Evolutionary conservation across 2,113 vertebrate species (phyloP).

Genomic region (Rynchops niger): DNA sequence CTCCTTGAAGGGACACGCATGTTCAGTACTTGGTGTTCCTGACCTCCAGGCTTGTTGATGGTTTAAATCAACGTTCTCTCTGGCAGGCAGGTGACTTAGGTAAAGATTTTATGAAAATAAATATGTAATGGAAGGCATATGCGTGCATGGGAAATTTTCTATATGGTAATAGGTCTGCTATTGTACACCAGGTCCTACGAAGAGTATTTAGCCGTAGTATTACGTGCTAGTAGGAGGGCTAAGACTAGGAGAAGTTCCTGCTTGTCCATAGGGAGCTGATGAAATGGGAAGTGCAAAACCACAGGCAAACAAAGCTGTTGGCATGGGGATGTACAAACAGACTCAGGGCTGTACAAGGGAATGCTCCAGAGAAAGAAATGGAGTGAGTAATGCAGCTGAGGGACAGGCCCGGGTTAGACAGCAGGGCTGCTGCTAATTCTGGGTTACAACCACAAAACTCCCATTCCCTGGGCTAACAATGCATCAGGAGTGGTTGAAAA

Average conservation of each 20-base stretch:
- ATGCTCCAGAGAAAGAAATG: background rate
- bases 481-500: background rate
- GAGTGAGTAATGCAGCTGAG: background rate
- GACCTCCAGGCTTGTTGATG: background rate
- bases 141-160: background rate
- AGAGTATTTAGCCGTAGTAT: background rate
- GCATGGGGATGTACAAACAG: background rate
- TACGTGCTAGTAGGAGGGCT: background rate
- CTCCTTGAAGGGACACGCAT: accelerated
- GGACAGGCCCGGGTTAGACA: background rate
- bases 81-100: background rate
- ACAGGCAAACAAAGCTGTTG: background rate
- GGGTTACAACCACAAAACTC: background rate
- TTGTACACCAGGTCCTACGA: accelerated
- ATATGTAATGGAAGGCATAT: accelerated
- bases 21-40: background rate
- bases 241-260: background rate
- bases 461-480: background rate
- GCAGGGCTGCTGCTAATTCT: background rate
- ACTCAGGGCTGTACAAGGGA: background rate
- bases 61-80: background rate
- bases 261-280: background rate
- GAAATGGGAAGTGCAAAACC: background rate
- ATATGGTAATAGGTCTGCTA: background rate
- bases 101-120: background rate